These are phyloP conservation scores for Sphaeridia pumilis DNA, from an alignment of 2,888 invertebrate genomes.

Conservation along the genomic window DNA sequence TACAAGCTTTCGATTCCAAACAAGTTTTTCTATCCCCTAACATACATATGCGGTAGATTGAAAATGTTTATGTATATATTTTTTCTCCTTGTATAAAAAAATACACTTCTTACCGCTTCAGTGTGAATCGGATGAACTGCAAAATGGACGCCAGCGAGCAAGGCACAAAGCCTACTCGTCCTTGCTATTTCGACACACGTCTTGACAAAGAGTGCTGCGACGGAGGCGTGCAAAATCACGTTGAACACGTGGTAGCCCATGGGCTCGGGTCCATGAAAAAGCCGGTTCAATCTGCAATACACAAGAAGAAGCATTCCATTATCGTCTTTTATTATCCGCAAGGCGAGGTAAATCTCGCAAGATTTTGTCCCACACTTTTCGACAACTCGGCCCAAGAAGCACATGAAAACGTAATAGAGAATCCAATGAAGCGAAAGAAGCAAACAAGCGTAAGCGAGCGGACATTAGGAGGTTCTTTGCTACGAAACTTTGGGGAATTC, in stretches of 20 bases:
- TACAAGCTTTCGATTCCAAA: no score
- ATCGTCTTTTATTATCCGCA: not conserved
- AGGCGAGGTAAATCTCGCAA: not conserved
- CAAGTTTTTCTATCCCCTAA: no score
- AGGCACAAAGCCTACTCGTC: constrained; percentile 56
- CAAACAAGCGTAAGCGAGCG: not conserved
- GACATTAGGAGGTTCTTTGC: no score
- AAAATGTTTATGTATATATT: no score
- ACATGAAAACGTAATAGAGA: no score
- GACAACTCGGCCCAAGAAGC: no score
- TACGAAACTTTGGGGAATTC: no score
- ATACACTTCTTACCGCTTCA: constrained; percentile 61
- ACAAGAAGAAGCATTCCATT: constrained; percentile 12
- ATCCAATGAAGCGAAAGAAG: not conserved
- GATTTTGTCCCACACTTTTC: no score
- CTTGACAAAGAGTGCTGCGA: constrained; percentile 59
- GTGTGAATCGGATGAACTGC: constrained; percentile 80
- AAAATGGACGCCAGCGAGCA: constrained; percentile 61
- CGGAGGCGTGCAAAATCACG: constrained; percentile 60
- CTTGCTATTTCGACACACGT: constrained; percentile 56
- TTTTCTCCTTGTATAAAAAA: no score
- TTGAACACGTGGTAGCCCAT: constrained; percentile 73
- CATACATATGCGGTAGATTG: no score
- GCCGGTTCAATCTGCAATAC: constrained; percentile 59
- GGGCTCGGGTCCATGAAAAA: constrained; percentile 56